Evolutionary conservation across 1,140 invertebrate species (phyloP), one percentile per base, ranked within the genome.

Genomic region (Laodelphax striatellus): DNA sequence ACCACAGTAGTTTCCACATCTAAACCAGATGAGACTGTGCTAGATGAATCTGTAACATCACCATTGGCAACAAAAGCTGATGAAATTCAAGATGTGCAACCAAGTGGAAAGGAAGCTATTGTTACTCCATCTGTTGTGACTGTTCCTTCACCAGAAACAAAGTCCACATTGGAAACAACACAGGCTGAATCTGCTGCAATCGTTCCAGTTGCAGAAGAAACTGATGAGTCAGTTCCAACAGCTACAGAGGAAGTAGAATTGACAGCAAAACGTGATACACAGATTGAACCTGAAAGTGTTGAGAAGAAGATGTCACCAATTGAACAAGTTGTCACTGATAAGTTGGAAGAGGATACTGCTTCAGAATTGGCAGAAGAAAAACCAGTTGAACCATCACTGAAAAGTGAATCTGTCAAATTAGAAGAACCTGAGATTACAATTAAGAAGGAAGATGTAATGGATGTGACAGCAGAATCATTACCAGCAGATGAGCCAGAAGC

Each of bases 351-450:
- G 6, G 24, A n/a, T n/a, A n/a, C 24, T 28, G 2, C 24, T 6
- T 4, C 24, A 28, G 6, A 2, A 16, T n/a, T n/a, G n/a, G n/a
- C 43, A 50, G 58, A 60, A 57, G 62, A 56, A 56, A 55, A 56
- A 55, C 2, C 8, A 62, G 38, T 16, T 19, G 31, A 24, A 10
- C 19, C 24, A 28, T 28, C 24, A 28, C 24, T 8, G 16, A 19
- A 14, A 59, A 13, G 28, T 38, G 54, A 46, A 44, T 41, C 19
- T 31, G 22, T 34, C 14, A 44, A 43, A 17, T 24, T 24, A 43
- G 46, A 54, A 53, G 52, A 55, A 43, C 5, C 13, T 55, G 54
- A 63, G n/a, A 31, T 19, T 9, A 34, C 43, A 6, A 53, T 54
- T 1, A 14, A 42, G 14, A 22, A 44, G 50, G 46, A 57, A 52